Evolutionary conservation across 2,888 invertebrate genomes (phyloP), one percentile per base, ranked within the genome.

Genomic region (Tetranychus piercei): DNA sequence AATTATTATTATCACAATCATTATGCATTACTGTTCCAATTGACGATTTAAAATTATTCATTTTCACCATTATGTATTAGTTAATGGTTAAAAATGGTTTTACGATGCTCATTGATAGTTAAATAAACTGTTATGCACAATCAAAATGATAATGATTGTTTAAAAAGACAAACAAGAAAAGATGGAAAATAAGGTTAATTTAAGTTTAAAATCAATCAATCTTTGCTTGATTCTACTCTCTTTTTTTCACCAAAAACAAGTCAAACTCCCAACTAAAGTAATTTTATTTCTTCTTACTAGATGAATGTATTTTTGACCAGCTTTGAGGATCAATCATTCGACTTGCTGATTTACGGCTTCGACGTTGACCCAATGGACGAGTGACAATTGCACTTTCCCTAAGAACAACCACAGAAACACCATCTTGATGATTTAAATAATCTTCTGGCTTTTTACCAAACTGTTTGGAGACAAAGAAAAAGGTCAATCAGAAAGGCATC

Each of bases 401-500:
- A 1, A 78, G 44, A 11, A 75, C 75, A 11, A 78, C 75, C 3
- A 78, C 72, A 8, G 78, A 76, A 69, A 78, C 74, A 64, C 77
- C 77, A 18, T 77, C 77, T 66, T 76, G 78, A 67, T 76, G 75
- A 20, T 78, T 75, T 74, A 78, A 73, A 73, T 78, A 78, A 66
- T 78, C 77, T 22, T 78, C 78, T 2, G 78, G 77, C 44, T 74
- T 74, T 72, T 74, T 74, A 23, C 74, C 72, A 44, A 72, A 74
- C 34, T 73, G 70, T 74, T 44, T 23, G 5, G 43, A 67, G 9
- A 1, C 65, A 73, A 15, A 44, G 69, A 44, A 20, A 20, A 44
- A 69, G 23, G 45, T 6, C 22, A 73, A n/a, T 73, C n/a, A 44
- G 22, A 11, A 73, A 20, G n/a, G 22, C 3, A n/a, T n/a, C n/a